These are phyloP conservation scores for Cheilosia urbana DNA, from an alignment of 2,888 invertebrate genomes.

Conservation along the genomic window DNA sequence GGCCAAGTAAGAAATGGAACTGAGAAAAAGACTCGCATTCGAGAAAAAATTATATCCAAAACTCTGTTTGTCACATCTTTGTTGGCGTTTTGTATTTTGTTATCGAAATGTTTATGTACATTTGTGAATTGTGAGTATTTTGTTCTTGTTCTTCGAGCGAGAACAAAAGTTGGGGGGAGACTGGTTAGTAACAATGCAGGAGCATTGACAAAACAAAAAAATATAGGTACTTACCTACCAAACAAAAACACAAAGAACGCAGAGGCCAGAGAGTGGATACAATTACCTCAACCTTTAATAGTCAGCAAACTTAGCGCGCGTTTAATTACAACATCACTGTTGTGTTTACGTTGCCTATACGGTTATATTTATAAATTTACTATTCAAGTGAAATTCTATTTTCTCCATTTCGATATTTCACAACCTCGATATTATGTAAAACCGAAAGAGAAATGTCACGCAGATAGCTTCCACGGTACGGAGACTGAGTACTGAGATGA, in stretches of 20 bases:
- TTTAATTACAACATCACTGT: constrained; percentile 16
- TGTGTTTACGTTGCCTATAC: background rate
- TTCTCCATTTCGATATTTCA: constrained; percentile 41
- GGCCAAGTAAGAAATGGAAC: constrained; percentile 32
- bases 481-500: constrained; percentile 44
- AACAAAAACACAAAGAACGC: constrained; percentile 16
- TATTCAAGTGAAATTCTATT: constrained; percentile 35
- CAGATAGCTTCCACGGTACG: constrained; percentile 16
- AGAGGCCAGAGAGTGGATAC: background rate
- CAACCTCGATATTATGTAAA: constrained; percentile 50
- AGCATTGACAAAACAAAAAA: constrained; percentile 53
- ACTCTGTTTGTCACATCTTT: constrained; percentile 17
- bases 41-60: constrained; percentile 13
- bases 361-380: constrained; percentile 46
- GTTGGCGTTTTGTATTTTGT: constrained; percentile 57
- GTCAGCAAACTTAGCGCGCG: constrained; percentile 21
- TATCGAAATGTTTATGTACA: constrained; percentile 34
- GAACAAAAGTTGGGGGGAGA: background rate
- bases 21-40: constrained; percentile 21
- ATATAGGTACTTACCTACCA: background rate
- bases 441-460: constrained; percentile 30
- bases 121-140: constrained; percentile 13
- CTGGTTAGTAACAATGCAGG: constrained; percentile 38
- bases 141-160: constrained; percentile 14
- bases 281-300: constrained; percentile 9